Evolutionary conservation across 64 coral and sea anemone species (phyloP).

Genomic region (Montipora capricornis): DNA sequence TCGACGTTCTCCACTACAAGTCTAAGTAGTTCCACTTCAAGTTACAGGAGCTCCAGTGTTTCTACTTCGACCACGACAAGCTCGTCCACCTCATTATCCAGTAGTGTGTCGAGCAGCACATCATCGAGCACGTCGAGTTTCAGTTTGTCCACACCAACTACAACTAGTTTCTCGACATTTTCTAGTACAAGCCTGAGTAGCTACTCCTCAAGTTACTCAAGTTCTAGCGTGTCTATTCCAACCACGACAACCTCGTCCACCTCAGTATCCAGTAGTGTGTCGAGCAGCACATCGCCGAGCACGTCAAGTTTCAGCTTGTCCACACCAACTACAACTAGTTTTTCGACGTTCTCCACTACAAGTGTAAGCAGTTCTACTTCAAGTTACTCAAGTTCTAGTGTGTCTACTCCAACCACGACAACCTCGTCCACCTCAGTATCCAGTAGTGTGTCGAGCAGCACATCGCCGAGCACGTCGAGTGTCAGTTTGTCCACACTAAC

Average conservation of each 20-base stretch:
- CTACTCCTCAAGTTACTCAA: neutral
- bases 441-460: neutral
- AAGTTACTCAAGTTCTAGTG: too few species aligned
- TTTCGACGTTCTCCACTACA: too few species aligned
- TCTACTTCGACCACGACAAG: too few species aligned
- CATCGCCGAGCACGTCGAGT: neutral
- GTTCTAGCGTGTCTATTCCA: constrained; percentile 4
- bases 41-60: too few species aligned
- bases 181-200: constrained; percentile 13
- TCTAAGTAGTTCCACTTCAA: neutral
- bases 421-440: neutral
- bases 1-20: neutral
- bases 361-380: too few species aligned
- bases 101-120: neutral
- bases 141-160: constrained; percentile 60
- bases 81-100: too few species aligned
- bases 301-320: neutral
- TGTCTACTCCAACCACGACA: too few species aligned
- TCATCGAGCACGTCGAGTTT: constrained; percentile 14
- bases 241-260: constrained; percentile 6
- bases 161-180: neutral
- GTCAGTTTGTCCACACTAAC: too few species aligned
- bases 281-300: neutral
- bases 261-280: neutral
- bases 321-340: too few species aligned